phyloP scores from a whole-genome alignment of 2,888 invertebrate species.

The Polydrusus tereticollis region DNA sequence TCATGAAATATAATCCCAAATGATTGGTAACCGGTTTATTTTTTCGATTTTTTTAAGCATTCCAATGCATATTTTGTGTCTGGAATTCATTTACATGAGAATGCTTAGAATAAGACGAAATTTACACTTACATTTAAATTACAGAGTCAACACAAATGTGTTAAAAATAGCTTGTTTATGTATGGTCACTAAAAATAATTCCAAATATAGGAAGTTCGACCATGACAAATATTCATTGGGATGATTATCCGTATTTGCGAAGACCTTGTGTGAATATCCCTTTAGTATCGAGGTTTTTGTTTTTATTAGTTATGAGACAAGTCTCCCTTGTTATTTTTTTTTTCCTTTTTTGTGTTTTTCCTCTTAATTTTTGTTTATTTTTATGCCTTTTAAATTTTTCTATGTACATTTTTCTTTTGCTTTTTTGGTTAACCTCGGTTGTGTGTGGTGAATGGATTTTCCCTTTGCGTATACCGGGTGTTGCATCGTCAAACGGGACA shows the following conservation, averaged over 20 bases:
- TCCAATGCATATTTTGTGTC: conserved; percentile 12
- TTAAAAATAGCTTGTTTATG: conserved; percentile 17
- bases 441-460: conserved; percentile 43
- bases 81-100: conserved; percentile 3
- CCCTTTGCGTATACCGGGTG: conserved; percentile 33
- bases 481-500: no score
- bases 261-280: background rate
- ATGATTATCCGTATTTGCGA: background rate
- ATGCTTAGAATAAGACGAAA: background rate
- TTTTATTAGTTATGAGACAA: background rate
- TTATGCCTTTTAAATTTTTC: conserved; percentile 7
- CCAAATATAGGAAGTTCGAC: conserved; percentile 7
- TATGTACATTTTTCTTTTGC: conserved; percentile 38
- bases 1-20: background rate
- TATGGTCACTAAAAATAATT: conserved; percentile 11
- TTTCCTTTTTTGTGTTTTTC: conserved; percentile 12
- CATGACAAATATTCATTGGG: conserved; percentile 20
- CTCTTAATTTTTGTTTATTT: conserved; percentile 1
- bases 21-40: background rate
- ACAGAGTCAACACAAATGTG: conserved; percentile 15
- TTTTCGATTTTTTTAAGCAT: background rate
- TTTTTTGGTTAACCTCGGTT: conserved; percentile 32
- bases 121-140: conserved; percentile 28
- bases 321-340: conserved; percentile 1
- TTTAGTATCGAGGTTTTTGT: background rate